Percentiles rank a stretch among this genome's conserved stretches.
Evolutionary conservation across 2,797 vertebrate species (phyloP).

Genomic region (Anolis apletophallus): DNA sequence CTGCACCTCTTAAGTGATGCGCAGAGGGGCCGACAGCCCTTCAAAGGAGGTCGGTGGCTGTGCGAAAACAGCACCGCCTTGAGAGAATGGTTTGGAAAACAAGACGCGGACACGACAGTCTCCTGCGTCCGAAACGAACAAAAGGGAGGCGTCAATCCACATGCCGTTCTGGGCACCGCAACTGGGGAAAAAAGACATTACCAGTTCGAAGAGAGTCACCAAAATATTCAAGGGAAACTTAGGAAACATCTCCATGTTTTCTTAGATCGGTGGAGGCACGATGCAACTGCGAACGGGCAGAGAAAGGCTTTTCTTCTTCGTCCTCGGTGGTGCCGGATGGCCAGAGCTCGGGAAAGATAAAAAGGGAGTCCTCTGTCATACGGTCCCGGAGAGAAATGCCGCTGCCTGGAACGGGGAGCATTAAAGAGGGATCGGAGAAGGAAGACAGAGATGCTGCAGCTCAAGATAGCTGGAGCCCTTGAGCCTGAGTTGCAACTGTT

Average conservation of each 20-base stretch:
- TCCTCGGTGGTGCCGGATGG: neutral
- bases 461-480: neutral
- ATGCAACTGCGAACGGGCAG: too few species aligned
- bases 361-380: neutral
- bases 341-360: neutral
- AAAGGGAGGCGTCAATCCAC: neutral
- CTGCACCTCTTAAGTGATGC: neutral
- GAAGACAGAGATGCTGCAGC: neutral
- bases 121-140: neutral
- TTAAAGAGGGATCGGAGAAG: neutral
- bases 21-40: too few species aligned
- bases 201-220: neutral
- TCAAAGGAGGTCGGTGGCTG: neutral
- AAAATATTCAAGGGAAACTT: neutral
- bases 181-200: neutral
- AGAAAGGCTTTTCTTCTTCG: too few species aligned
- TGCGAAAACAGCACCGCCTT: neutral
- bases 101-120: neutral
- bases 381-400: neutral
- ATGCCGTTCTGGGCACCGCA: neutral
- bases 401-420: neutral
- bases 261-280: too few species aligned
- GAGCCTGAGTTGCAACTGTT: neutral
- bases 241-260: neutral
- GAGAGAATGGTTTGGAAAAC: neutral